A percentile compares a stretch with the other conserved stretches of the same genome.
phyloP scores from a whole-genome alignment of 2,113 vertebrate genomes.

The Takifugu flavidus region DNA sequence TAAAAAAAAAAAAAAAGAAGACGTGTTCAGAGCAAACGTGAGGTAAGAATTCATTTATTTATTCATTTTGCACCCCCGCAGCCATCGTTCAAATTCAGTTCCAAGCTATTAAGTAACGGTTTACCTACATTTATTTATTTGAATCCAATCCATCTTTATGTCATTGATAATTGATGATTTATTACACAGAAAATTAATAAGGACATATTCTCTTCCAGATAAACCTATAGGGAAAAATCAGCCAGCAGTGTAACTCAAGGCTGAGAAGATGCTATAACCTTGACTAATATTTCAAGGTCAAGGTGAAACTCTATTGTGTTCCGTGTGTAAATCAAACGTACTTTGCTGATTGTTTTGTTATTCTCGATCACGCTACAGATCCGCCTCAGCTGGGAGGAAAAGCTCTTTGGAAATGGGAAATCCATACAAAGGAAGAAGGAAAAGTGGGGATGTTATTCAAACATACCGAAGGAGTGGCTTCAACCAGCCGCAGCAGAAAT shows the following conservation, averaged over 20 bases:
- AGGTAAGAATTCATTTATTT: not conserved
- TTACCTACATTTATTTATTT: not conserved
- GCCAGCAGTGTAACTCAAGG: not conserved
- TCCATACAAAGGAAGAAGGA: not conserved
- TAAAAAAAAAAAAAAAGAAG: not conserved
- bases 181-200: not conserved
- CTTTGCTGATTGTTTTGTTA: not conserved
- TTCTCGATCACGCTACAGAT: not conserved
- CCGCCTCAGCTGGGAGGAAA: not conserved
- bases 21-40: conserved; percentile 4
- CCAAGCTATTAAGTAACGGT: not conserved
- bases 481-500: no score
- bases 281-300: not conserved
- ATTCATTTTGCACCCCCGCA: not conserved
- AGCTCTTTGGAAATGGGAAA: not conserved
- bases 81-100: not conserved
- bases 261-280: not conserved
- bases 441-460: not conserved
- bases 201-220: no score
- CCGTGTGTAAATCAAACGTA: not conserved
- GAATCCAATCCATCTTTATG: not conserved
- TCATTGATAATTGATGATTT: conserved; percentile 3
- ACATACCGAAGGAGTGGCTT: no score
- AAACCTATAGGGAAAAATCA: not conserved
- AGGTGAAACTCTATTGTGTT: not conserved